Evolutionary conservation across 2,888 invertebrate species (phyloP), one percentile per base, ranked within the genome.

Genomic region (Agrochola circellaris): DNA sequence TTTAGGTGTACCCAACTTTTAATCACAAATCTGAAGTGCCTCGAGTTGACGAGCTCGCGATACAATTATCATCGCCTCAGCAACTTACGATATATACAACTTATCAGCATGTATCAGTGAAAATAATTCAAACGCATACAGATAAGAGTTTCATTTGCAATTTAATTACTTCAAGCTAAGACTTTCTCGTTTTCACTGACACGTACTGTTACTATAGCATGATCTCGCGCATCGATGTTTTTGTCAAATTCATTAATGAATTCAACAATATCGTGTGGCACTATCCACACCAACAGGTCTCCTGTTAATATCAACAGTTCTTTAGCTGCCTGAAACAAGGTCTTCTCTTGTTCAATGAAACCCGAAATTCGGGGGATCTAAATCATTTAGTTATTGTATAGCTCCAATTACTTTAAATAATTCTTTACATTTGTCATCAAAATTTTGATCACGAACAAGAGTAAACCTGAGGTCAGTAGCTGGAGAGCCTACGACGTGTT

Each of bases 141-240:
- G 86, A 90, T 89, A 88, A 88, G 62, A 85, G 81, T 83, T 84
- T 83, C 79, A 86, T 90, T 89, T 88, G 82, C 86, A 89, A 90
- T 87, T 89, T 83, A 88, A 88, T 86, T 81, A 85, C 70, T 77
- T 74, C 45, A 34, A 71, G 77, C 75, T 70, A 74, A 79, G 78
- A 89, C 89, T 91, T 91, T 91, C 90, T 88, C 85, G 78, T 89
- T 89, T 90, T 91, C 89, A 88, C 90, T 89, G 84, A 86, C 77
- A 89, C 84, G 83, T 88, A 84, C 81, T 80, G 69, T 84, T 51
- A 72, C 72, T 84, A 64, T 82, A 82, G 82, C 84, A 87, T 87
- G 84, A 89, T 87, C 82, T 89, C 85, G 87, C 87, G 83, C 84
- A 82, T 83, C 71, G 73, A 76, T 80, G 72, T 84, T 81, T 81